phyloP scores from a whole-genome alignment of 2,888 invertebrate genomes.

The Labia minor region DNA sequence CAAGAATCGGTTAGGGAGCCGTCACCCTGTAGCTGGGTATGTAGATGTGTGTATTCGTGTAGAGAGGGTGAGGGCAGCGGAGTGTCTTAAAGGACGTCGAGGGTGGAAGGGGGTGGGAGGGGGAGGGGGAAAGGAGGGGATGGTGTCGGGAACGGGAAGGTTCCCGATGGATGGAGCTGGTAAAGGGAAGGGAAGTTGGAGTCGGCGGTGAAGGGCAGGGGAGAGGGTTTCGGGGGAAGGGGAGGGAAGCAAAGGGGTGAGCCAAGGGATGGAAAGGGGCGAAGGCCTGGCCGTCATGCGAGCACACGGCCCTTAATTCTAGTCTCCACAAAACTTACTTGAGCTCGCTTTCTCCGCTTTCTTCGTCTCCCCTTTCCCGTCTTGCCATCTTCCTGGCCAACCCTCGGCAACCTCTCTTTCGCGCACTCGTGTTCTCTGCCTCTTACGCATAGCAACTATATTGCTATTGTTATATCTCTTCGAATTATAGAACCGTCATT shows the following conservation, averaged over 20 bases:
- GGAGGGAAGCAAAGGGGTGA: neutral
- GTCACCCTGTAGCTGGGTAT: neutral
- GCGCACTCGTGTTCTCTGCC: neutral
- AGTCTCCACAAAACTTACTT: conserved; percentile 13
- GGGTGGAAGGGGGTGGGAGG: too few species aligned
- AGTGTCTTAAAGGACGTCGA: neutral
- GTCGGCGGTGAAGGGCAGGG: neutral
- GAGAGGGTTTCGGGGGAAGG: neutral
- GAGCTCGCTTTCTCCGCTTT: neutral
- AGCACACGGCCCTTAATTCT: neutral
- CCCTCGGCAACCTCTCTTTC: conserved; percentile 4
- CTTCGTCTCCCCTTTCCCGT: neutral
- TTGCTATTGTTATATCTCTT: neutral
- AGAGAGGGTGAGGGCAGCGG: too few species aligned
- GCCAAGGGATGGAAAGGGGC: neutral
- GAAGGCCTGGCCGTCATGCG: conserved; percentile 13
- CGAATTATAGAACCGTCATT: neutral
- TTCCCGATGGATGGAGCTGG: neutral
- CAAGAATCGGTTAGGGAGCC: neutral
- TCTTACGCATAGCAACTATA: conserved; percentile 13
- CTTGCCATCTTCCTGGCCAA: neutral
- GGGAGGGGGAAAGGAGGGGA: too few species aligned
- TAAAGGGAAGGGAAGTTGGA: neutral
- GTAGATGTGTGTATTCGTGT: neutral
- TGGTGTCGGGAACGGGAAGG: neutral